Base-by-base conservation (phyloP, 2,888 invertebrate genomes). In the Syrista parreyssii region DNA sequence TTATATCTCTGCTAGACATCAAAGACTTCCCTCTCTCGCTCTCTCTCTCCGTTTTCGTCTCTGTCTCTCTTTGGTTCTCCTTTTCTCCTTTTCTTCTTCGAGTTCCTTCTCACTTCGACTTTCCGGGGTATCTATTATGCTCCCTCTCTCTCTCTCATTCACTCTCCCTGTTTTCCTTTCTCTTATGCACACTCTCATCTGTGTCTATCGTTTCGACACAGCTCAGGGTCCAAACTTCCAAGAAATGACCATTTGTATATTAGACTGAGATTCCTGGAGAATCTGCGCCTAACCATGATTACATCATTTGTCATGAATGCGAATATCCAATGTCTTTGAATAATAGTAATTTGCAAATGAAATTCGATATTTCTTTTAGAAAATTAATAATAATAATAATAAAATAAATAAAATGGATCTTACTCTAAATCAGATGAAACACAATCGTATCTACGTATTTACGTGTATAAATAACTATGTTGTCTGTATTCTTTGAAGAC, bases 1-100 rank as follows among this genome's bases (percentile, higher is more conserved):
- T 88, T 86, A 84, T 88, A 89, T 89, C 88, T 87, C 82, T 82
- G 84, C 85, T 88, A 87, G 89, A 88, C 88, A 89, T 89, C 89
- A 88, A 89, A 88, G 88, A 88, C 86, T 87, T 84, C 68, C 78
- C 79, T 80, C 77, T 79, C 9, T 30, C 76, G n/a, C 36, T 72
- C 68, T 73, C 11, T 4, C 4, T 69, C 69, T 69, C 12, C 6
- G 30, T 31, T 31, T 69, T 31, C 30, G 11, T 31, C 69, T 69
- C 4, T 12, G n/a, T 68, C 71, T 71, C 15, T 32, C 71, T 32
- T 73, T 11, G 4, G 30, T 15, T 4, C 30, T n/a, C n/a, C n/a
- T n/a, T n/a, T n/a, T 32, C 71, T 30, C 12, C 74, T 12, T 40
- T 68, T 76, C 76, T 77, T 75, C 78, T 78, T 55, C 79, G 80